Percentiles rank a stretch among this genome's conserved stretches.
Conservation (phyloP, 2,888 invertebrate species). For the Zygothrica quintamaculata region DNA sequence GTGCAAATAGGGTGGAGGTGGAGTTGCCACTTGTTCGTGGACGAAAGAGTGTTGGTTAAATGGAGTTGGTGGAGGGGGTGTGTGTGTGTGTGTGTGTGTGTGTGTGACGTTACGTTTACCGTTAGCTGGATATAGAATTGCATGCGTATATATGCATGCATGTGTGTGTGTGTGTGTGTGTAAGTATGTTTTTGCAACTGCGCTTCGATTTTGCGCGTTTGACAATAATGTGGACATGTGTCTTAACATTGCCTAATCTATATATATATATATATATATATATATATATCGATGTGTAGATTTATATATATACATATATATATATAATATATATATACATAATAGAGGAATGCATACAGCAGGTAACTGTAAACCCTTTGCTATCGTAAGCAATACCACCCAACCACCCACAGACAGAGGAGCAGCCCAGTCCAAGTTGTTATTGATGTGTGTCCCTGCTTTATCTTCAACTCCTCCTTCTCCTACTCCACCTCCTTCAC, state of each 20-base stretch:
- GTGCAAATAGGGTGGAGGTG: conserved; percentile 1
- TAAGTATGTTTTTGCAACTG: conserved; percentile 45
- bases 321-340: conserved; percentile 8
- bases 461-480: conserved; percentile 6
- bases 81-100: too few relatives aligned
- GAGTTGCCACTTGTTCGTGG: too few relatives aligned
- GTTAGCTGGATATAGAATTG: conserved; percentile 50
- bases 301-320: conserved; percentile 7
- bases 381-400: too few relatives aligned
- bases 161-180: conserved; percentile 8
- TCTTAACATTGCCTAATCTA: conserved; percentile 69
- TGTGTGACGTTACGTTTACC: conserved; percentile 48
- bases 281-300: too few relatives aligned
- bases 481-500: too few relatives aligned
- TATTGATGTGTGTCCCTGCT: conserved; percentile 33
- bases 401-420: neutral
- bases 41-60: neutral
- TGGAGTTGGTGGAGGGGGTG: neutral
- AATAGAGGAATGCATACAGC: conserved; percentile 34
- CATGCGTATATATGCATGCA: conserved; percentile 24
- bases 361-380: conserved; percentile 15
- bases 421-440: conserved; percentile 37
- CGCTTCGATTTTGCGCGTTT: conserved; percentile 78
- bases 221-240: conserved; percentile 78
- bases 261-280: conserved; percentile 22